These are phyloP conservation scores for Synanthedon vespiformis DNA, from an alignment of 2,888 invertebrate genomes.

Conservation along the genomic window DNA sequence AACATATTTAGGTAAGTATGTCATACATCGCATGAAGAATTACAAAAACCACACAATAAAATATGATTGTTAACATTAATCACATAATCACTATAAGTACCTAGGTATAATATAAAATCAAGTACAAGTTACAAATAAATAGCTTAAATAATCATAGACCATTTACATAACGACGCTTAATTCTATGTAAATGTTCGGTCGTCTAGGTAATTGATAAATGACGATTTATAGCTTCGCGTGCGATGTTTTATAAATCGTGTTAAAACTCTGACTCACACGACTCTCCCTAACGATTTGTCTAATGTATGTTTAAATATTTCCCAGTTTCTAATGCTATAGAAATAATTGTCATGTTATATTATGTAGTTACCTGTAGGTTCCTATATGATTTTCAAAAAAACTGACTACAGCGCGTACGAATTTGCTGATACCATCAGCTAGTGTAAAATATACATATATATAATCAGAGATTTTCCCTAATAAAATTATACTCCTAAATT, in stretches of 20 bases:
- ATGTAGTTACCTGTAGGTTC: background rate
- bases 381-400: background rate
- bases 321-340: conserved; percentile 33
- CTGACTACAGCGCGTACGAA: too few species aligned
- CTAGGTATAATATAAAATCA: background rate
- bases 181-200: conserved; percentile 45
- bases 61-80: background rate
- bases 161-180: conserved; percentile 35
- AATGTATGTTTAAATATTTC: conserved; percentile 36
- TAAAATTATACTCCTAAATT: too few species aligned
- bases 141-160: conserved; percentile 31
- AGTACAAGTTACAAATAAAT: conserved; percentile 19
- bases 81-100: background rate
- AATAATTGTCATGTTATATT: conserved; percentile 13
- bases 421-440: too few species aligned
- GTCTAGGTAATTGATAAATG: conserved; percentile 31
- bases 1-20: conserved; percentile 24
- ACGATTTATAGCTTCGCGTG: conserved; percentile 44
- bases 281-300: conserved; percentile 42
- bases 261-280: conserved; percentile 28
- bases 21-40: conserved; percentile 24
- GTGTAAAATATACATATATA: background rate
- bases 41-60: background rate
- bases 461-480: background rate
- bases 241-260: conserved; percentile 50